Evolutionary conservation across 2,888 invertebrate genomes (phyloP).

Genomic region (Vesta saturnalis): DNA sequence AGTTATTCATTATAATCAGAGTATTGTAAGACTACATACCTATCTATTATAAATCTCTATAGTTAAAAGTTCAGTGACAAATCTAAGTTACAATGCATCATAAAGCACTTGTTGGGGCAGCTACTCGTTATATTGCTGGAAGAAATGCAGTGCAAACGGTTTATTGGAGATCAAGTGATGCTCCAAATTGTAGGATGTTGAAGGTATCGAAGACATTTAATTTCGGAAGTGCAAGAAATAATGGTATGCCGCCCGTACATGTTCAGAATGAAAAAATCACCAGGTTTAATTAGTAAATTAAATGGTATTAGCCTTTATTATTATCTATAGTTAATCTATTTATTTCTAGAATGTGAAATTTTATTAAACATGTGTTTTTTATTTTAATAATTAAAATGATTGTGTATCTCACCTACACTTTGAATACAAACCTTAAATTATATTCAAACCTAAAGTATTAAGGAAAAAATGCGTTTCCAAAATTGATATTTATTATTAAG

Average conservation of each 20-base stretch:
- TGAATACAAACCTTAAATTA: no score
- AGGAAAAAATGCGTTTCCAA: no score
- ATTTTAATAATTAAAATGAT: no score
- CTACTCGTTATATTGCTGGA: conserved; percentile 77
- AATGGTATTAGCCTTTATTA: no score
- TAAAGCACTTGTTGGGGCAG: conserved; percentile 72
- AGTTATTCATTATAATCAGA: neutral
- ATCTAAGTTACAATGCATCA: conserved; percentile 49
- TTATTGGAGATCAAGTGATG: conserved; percentile 73
- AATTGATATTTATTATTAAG: no score
- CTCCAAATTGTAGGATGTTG: conserved; percentile 50
- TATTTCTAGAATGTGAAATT: no score
- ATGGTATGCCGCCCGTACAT: conserved; percentile 14
- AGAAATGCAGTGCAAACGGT: conserved; percentile 80
- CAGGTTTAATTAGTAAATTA: conserved; percentile 22
- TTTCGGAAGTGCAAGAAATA: conserved; percentile 43
- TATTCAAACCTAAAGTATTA: no score
- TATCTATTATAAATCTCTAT: neutral
- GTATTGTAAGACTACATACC: neutral
- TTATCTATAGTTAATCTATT: no score
- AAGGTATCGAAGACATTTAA: conserved; percentile 57
- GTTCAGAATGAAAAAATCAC: conserved; percentile 18
- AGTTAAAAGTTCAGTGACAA: conserved; percentile 16
- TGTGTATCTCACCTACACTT: no score
- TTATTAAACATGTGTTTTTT: no score